Conservation (phyloP, 2,797 vertebrate genomes). For the Takifugu ocellatus region DNA sequence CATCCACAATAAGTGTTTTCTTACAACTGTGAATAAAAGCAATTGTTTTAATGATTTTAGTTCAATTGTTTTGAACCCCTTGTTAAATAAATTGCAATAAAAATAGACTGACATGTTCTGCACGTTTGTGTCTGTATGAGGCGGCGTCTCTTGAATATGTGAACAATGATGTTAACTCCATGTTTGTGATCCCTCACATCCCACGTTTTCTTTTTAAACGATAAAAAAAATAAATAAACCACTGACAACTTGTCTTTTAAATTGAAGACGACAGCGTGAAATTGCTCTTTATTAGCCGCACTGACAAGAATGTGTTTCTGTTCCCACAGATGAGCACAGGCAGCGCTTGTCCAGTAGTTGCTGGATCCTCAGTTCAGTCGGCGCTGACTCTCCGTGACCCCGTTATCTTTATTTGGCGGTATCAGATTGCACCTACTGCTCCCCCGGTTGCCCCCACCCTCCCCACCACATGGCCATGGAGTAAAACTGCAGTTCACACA, state of each 20-base stretch:
- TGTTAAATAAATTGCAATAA: too few species aligned
- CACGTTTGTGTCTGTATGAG: too few species aligned
- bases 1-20: too few species aligned
- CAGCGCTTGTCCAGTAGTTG: conserved; percentile 23
- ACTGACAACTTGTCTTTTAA: conserved; percentile 27
- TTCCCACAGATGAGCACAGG: conserved; percentile 36
- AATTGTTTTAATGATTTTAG: too few species aligned
- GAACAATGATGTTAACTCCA: too few species aligned
- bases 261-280: conserved; percentile 37
- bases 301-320: conserved; percentile 51
- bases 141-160: too few species aligned
- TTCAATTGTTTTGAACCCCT: too few species aligned
- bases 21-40: too few species aligned
- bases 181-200: conserved; percentile 15
- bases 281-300: conserved; percentile 35
- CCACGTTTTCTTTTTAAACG: conserved; percentile 18
- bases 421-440: conserved; percentile 41
- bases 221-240: not conserved
- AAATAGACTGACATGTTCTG: too few species aligned
- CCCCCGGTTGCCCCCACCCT: not conserved
- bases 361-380: conserved; percentile 5
- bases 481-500: conserved; percentile 33
- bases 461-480: conserved; percentile 21
- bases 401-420: conserved; percentile 60
- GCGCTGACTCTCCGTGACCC: conserved; percentile 48